Evolutionary conservation across 2,113 vertebrate species (phyloP).

Genomic region (Laticauda laticaudata): DNA sequence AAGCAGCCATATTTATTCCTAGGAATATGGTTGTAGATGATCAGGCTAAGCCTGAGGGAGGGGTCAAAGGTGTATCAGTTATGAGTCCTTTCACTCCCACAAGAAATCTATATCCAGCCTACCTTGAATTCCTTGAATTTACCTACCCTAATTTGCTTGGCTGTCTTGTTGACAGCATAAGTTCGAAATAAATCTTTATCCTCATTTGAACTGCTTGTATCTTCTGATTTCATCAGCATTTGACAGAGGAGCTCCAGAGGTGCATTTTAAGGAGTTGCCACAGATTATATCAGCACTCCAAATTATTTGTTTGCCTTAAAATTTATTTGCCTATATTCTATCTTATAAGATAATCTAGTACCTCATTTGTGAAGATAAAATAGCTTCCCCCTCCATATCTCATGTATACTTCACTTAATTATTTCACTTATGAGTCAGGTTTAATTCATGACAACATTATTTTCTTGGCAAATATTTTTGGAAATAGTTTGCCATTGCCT

Average conservation of each 20-base stretch:
- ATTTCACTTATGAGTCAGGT: background rate
- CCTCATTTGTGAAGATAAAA: background rate
- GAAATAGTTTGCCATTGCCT: background rate
- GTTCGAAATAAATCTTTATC: background rate
- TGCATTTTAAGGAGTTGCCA: background rate
- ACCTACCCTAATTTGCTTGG: background rate
- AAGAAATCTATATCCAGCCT: background rate
- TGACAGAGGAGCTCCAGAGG: background rate
- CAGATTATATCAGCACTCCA: background rate
- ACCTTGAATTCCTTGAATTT: background rate
- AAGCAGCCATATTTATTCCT: background rate
- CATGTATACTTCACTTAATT: background rate
- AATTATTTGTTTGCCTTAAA: background rate
- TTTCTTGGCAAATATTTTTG: background rate
- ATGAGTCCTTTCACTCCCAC: background rate
- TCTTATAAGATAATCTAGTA: background rate
- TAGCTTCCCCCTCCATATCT: background rate
- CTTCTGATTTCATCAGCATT: background rate
- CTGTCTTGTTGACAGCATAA: background rate
- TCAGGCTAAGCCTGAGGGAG: background rate
- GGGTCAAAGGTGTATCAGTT: background rate
- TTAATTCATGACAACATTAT: background rate
- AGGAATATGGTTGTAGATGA: background rate
- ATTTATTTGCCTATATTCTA: background rate
- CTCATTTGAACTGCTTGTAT: background rate